Conservation (phyloP, 1,140 invertebrate genomes). For the Neodiprion lecontei region DNA sequence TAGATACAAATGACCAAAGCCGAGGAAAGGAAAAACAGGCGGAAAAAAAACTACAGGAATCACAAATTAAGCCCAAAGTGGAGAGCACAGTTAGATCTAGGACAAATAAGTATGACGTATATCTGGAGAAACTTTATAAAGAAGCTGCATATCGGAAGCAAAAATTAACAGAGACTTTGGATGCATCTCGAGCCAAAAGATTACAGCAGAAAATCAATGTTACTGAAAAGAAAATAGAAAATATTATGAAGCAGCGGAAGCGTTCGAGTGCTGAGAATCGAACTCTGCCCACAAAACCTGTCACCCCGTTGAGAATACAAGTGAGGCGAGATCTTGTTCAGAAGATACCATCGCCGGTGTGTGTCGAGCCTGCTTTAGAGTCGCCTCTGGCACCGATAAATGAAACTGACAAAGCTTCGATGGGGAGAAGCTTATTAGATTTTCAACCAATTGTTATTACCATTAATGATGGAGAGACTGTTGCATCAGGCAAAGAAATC, state of each 20-base stretch:
- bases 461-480: neutral
- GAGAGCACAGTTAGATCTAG: neutral
- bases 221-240: constrained; percentile 3
- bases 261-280: neutral
- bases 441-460: neutral
- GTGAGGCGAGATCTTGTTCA: neutral
- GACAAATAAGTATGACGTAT: neutral
- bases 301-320: neutral
- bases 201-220: neutral
- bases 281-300: neutral
- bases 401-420: neutral
- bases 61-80: too few species aligned
- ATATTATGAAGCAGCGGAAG: neutral
- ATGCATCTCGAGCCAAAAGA: neutral
- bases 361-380: neutral
- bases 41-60: too few species aligned
- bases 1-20: too few species aligned
- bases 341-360: neutral
- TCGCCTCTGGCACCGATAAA: neutral
- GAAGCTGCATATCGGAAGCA: neutral
- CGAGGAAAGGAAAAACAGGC: too few species aligned
- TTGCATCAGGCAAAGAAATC: neutral
- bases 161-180: neutral
- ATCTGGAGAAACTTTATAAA: neutral
- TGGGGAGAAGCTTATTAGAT: neutral